phyloP scores from a whole-genome alignment of 2,888 invertebrate genomes.

The Ectropis crepuscularia region DNA sequence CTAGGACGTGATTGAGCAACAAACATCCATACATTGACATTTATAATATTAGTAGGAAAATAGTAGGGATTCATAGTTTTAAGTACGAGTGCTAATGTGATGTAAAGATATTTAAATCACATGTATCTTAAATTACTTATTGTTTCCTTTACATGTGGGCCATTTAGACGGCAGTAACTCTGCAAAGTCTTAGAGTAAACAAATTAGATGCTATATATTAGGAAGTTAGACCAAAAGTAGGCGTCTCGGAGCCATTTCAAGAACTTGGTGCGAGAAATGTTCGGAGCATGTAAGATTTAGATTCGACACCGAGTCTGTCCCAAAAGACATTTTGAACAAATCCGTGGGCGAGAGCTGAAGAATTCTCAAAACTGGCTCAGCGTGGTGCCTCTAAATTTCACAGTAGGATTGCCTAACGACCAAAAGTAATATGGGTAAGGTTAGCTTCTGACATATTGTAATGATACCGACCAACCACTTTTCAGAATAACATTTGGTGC shows the following conservation, averaged over 20 bases:
- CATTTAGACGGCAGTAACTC: conserved; percentile 1
- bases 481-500: background rate
- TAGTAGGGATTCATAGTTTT: too few species aligned
- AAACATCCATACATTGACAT: too few species aligned
- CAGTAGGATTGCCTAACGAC: conserved; percentile 45
- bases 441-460: conserved; percentile 46
- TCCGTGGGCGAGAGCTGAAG: conserved; percentile 45
- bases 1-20: too few species aligned
- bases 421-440: conserved; percentile 41
- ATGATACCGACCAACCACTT: conserved; percentile 18
- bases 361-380: conserved; percentile 45
- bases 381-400: conserved; percentile 41
- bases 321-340: conserved; percentile 47
- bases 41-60: too few species aligned
- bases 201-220: conserved; percentile 26
- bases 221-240: conserved; percentile 17
- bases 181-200: conserved; percentile 9
- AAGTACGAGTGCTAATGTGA: too few species aligned
- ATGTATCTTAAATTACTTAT: background rate
- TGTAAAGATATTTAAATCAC: too few species aligned
- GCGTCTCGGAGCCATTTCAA: conserved; percentile 19
- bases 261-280: conserved; percentile 38
- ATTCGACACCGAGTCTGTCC: conserved; percentile 42
- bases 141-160: conserved; percentile 1
- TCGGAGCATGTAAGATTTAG: conserved; percentile 46